These are phyloP conservation scores for Merops nubicus DNA, from an alignment of 2,113 vertebrate species.

Conservation along the genomic window DNA sequence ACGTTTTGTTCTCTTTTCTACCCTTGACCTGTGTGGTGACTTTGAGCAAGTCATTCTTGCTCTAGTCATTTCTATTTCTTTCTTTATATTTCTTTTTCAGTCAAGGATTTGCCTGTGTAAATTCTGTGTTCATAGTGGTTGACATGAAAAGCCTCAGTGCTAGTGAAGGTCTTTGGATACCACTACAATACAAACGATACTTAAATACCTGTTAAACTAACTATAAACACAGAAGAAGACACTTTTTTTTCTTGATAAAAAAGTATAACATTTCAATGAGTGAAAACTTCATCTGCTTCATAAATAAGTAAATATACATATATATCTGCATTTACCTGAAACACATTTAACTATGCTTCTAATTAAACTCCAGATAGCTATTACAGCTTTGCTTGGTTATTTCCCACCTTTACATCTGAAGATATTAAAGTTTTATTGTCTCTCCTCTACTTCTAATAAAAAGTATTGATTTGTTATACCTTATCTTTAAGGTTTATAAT, in stretches of 20 bases:
- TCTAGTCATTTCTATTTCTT: no score
- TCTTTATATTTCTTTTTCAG: neutral
- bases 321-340: neutral
- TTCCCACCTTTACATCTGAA: neutral
- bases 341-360: neutral
- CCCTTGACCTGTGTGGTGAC: neutral
- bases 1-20: conserved; percentile 13
- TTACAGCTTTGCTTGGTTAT: neutral
- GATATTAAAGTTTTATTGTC: neutral
- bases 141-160: neutral
- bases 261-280: neutral
- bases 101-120: neutral
- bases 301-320: neutral
- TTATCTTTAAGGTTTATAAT: neutral
- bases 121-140: neutral
- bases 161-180: neutral
- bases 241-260: neutral
- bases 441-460: neutral
- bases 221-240: neutral
- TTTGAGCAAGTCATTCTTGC: neutral
- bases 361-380: neutral
- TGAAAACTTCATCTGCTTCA: neutral
- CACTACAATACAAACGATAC: neutral
- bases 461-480: neutral
- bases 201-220: neutral